Base-by-base conservation (phyloP, 2,113 vertebrate species). In the Caranx ignobilis region DNA sequence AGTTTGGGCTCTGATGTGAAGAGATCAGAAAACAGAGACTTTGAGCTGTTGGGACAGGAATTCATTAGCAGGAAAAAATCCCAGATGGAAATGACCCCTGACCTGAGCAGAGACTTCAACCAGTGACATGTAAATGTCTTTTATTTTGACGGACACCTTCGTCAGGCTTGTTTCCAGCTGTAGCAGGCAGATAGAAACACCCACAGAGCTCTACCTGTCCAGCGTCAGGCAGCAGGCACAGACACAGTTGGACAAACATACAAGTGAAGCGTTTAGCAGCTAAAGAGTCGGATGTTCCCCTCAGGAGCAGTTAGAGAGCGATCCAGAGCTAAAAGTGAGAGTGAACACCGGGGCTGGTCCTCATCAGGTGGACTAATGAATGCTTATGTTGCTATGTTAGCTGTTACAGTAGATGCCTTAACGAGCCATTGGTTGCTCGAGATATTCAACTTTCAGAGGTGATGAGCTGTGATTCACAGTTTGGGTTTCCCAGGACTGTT, bases 11-110 rank as follows among this genome's bases (percentile, higher is more conserved):
- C 1, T 13, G 32, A 52, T 45, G 43, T 11, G 50, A 54, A 63
- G 60, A 64, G 67, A 63, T 78, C 67, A 15, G 13, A 71, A 11
- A 39, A 55, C 39, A 26, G 50, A 56, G 31, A 39, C 26, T 21
- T 39, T 6, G 1, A 0, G 6, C 47, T 48, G 47, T 18, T 48
- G 18, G 10, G 47, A 26, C 10, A 26, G n/a, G 6, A 31, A 34
- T 54, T 61, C 62, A 55, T 62, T 63, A 62, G 57, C 65, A 21
- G 41, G 5, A 6, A 52, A 15, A 61, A 34, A 15, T 21, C 32
- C 6, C 47, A 18, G 18, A 48, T 48, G 47, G 15, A 5, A 48
- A 18, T 2, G 47, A 48, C 47, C 47, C 7, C 15, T 18, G 47
- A 18, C 4, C 35, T 0, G 2, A 11, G 26, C 39, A 35, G 57